These are phyloP conservation scores for Metacarcinus magister DNA, from an alignment of 2,888 invertebrate species.

Conservation along the genomic window DNA sequence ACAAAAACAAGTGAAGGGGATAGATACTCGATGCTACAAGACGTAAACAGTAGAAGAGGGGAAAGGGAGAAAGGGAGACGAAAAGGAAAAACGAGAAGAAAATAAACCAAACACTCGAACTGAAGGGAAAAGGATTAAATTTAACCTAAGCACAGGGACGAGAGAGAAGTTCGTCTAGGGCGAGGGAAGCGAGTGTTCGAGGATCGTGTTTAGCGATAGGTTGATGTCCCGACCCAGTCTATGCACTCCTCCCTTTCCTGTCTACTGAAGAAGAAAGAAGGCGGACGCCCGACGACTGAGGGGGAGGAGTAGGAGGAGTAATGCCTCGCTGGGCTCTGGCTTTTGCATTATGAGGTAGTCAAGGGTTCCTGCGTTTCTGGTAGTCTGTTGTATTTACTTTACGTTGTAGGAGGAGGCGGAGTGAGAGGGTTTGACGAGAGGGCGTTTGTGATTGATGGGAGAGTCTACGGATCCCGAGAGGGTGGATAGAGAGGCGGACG, in stretches of 20 bases:
- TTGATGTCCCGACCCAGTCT: not conserved
- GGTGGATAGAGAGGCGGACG: no score
- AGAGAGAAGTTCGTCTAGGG: no score
- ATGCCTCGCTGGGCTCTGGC: not conserved
- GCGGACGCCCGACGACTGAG: no score
- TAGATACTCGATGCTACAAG: not conserved
- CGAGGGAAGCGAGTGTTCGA: not conserved
- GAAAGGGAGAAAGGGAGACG: no score
- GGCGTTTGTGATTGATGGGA: no score
- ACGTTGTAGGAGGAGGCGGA: no score
- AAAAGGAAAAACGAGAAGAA: no score
- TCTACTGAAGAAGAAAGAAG: not conserved
- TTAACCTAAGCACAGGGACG: not conserved
- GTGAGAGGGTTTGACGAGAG: no score
- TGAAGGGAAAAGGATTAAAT: no score
- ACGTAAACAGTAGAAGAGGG: not conserved
- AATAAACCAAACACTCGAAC: not conserved
- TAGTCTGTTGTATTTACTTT: no score
- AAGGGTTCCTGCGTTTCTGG: not conserved
- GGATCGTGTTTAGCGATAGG: not conserved
- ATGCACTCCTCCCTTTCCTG: not conserved
- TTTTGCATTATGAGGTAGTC: not conserved
- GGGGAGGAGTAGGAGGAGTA: not conserved
- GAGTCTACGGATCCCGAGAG: no score
- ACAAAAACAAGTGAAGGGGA: not conserved